Evolutionary conservation across 1,140 invertebrate genomes (phyloP).

Genomic region (Ruditapes philippinarum): DNA sequence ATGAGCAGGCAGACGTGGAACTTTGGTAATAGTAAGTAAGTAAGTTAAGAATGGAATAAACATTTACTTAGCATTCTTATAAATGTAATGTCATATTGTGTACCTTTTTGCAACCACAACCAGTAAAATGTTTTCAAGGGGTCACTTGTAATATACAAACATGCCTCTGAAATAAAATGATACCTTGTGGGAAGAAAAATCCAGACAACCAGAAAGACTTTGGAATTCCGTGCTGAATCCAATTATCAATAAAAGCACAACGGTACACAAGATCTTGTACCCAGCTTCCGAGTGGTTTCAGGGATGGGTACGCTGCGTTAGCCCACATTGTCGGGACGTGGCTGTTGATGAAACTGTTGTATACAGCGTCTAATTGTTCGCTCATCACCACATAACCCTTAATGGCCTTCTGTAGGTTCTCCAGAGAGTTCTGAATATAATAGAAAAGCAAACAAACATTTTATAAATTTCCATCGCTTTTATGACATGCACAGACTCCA

Average conservation of each 20-base stretch:
- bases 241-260: constrained; percentile 93
- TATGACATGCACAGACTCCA: too few species aligned
- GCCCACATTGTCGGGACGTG: constrained; percentile 94
- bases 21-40: too few species aligned
- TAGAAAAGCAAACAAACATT: too few species aligned
- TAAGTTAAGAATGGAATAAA: too few species aligned
- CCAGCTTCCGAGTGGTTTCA: constrained; percentile 94
- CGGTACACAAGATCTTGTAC: constrained; percentile 92
- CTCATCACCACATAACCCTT: constrained; percentile 96
- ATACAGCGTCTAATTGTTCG: constrained; percentile 93
- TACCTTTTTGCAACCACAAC: too few species aligned
- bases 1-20: too few species aligned
- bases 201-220: constrained; percentile 96
- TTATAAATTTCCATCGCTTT: too few species aligned
- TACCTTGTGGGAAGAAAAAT: constrained; percentile 95
- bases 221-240: constrained; percentile 91
- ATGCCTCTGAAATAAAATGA: too few species aligned
- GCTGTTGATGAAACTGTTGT: constrained; percentile 92
- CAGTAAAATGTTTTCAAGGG: too few species aligned
- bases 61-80: too few species aligned
- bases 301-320: constrained; percentile 93
- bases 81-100: too few species aligned
- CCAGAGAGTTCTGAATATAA: constrained; percentile 89
- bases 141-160: too few species aligned
- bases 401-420: constrained; percentile 93